phyloP scores from a whole-genome alignment of 2,888 invertebrate genomes.

The Lagria hirta region DNA sequence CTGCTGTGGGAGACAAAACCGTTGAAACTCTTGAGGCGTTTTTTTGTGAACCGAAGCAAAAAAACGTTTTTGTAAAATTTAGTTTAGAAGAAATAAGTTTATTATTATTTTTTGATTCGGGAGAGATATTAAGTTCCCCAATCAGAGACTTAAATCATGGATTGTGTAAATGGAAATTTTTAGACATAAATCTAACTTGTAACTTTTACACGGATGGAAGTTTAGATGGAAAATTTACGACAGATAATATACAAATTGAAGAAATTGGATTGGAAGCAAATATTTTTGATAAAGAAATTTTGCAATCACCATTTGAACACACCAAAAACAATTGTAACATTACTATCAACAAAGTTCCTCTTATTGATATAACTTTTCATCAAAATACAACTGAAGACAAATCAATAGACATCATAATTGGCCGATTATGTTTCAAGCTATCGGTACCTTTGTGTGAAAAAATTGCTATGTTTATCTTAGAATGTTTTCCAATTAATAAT shows the following conservation, averaged over 20 bases:
- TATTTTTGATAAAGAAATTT: slow-evolving; percentile 63
- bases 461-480: slow-evolving; percentile 51
- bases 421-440: slow-evolving; percentile 70
- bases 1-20: slow-evolving; percentile 39
- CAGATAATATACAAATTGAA: slow-evolving; percentile 69
- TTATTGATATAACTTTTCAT: slow-evolving; percentile 69
- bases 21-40: slow-evolving; percentile 74
- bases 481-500: slow-evolving; percentile 58
- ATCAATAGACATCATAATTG: slow-evolving; percentile 70
- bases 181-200: slow-evolving; percentile 65
- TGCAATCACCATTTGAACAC: slow-evolving; percentile 66
- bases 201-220: slow-evolving; percentile 70
- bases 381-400: slow-evolving; percentile 63
- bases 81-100: slow-evolving; percentile 71
- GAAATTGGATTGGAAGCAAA: slow-evolving; percentile 72
- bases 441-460: slow-evolving; percentile 70
- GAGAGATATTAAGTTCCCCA: slow-evolving; percentile 74
- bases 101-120: slow-evolving; percentile 71
- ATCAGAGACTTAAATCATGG: slow-evolving; percentile 72
- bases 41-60: slow-evolving; percentile 67
- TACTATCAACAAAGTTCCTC: slow-evolving; percentile 68
- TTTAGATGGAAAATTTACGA: slow-evolving; percentile 67
- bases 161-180: slow-evolving; percentile 68
- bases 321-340: slow-evolving; percentile 57
- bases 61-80: slow-evolving; percentile 63